Evolutionary conservation across 2,888 invertebrate species (phyloP), one percentile per base, ranked within the genome.

Genomic region (Brenthis hecate): DNA sequence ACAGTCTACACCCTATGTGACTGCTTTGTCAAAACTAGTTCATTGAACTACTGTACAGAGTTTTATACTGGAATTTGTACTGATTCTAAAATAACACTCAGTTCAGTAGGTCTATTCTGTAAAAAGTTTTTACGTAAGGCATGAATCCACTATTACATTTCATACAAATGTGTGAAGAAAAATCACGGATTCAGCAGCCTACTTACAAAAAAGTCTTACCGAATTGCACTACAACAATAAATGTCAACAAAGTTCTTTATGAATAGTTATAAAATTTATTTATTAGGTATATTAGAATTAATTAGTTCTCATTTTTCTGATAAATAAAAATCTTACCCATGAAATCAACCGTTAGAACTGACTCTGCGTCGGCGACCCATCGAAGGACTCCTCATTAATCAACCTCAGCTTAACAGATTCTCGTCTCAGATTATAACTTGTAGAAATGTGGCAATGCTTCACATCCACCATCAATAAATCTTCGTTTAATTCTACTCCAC

Each of bases 361-460:
- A 85, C 89, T 92, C 75, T 91, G 92, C 13, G 87, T 80, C 43
- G 89, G 85, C 32, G 86, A 77, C 70, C 86, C 87, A 56, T 91
- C 92, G 65, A 92, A 92, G 8, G 92, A 92, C 79, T 92, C 92
- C 80, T 92, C 92, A 62, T 92, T 92, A 68, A 92, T 92, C 62
- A 92, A 82, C 50, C 92, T 80, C 74, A 92, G 75, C 70, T 92
- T 92, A 60, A 92, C 92, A 0, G 92, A 92, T 78, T 92, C 92
- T 64, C 92, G 78, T 65, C 92, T 81, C 62, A 92, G 77, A 75
- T 92, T 92, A 74, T 92, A 92, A 70, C 92, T 92, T 13, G 92
- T 92, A 6, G 92, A 92, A 69, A 92, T 92, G 68, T 92, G 92
- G 72, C 92, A 92, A 74, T 92, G 92, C 73, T 92, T 92, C 71